Evolutionary conservation across 2,113 vertebrate species (phyloP).

Genomic region (Peromyscus californicus): DNA sequence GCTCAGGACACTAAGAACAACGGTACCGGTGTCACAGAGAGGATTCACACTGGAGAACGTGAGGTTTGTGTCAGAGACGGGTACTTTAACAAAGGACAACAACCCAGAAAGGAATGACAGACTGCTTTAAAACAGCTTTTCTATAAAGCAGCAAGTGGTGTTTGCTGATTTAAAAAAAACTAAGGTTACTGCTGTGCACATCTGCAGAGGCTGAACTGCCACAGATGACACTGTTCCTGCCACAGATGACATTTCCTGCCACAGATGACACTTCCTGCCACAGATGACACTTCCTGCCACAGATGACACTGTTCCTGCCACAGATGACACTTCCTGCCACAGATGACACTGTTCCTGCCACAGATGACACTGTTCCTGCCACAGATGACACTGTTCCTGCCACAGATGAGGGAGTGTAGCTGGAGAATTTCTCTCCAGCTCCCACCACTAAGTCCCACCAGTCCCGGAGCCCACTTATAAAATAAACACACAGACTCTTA

Average conservation of each 20-base stretch:
- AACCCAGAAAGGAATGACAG: background rate
- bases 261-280: background rate
- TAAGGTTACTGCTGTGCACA: conserved; percentile 77
- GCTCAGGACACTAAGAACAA: conserved; percentile 10
- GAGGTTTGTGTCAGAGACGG: background rate
- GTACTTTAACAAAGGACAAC: conserved; percentile 32
- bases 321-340: background rate
- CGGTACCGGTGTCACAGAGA: background rate
- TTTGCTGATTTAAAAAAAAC: conserved; percentile 80
- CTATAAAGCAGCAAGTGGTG: conserved; percentile 64
- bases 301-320: conserved; percentile 53
- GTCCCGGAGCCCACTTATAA: no score
- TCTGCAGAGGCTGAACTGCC: conserved; percentile 82
- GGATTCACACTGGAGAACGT: background rate
- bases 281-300: no score
- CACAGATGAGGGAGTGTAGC: no score
- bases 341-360: background rate
- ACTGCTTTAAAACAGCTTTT: conserved; percentile 51
- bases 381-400: background rate
- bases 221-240: conserved; percentile 59
- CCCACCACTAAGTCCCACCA: no score
- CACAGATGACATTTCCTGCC: conserved; percentile 42
- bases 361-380: no score
- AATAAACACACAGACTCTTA: no score
- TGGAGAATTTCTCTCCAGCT: no score